Evolutionary conservation across 1,140 invertebrate genomes (phyloP), one percentile per base, ranked within the genome.

Genomic region (Plutomurus gul): DNA sequence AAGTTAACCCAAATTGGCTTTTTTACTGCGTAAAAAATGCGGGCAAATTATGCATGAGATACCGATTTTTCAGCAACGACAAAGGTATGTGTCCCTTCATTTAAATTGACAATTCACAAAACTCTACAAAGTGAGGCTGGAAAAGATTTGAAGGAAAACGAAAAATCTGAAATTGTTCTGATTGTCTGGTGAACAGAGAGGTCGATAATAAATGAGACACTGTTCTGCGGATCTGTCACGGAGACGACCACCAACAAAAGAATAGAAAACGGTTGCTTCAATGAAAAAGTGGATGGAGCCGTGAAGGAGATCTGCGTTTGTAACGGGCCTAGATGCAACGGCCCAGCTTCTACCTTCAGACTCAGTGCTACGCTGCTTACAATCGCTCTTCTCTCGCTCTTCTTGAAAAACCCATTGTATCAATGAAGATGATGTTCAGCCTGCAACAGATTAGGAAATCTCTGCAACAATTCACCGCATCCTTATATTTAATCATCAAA

Each of bases 231-330:
- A 0, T 18, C 27, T 22, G 77, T 79, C 3, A 39, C 56, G 10
- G 56, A 74, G 65, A 40, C 39, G 4, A 72, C 25, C 20, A 70
- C 10, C 4, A 20, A 27, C 1, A 47, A 37, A 13, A 18, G 2
- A 5, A 18, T 76, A 16, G 10, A 27, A 25, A 70, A 75, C 3
- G 78, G 78, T 0, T 79, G 78, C 25, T 75, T 36, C 51, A 79
- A 30, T 5, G 73, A 79, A 51, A 70, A 46, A 20, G 13, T 8
- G 4, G 3, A 3, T 1, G 73, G 73, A 4, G 43, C 18, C 0
- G 30, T 27, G 16, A 33, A 18, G 25, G 78, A 79, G 75, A 56
- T 79, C 8, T 79, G 78, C 40, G 60, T 75, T 5, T 79, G 78
- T 22, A 20, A 71, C 11, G 8, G 13, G 0, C 4, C 70, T 27